Evolutionary conservation across 2,797 vertebrate genomes (phyloP).

Genomic region (Cirrhinus molitorella): DNA sequence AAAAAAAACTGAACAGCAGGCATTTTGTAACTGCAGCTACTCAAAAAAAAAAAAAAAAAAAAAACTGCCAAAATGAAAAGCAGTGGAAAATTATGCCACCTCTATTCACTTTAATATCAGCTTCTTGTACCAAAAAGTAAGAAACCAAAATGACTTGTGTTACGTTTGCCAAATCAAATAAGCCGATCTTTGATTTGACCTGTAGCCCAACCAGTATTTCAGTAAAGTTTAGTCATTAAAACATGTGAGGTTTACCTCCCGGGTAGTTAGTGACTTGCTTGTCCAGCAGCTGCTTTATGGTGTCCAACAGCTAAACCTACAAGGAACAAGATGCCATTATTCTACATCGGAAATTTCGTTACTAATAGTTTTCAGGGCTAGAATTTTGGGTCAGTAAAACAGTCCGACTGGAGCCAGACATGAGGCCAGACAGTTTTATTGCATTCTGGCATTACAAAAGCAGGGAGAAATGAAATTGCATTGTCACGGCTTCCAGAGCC

Average conservation of each 20-base stretch:
- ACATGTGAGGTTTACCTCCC: conserved; percentile 51
- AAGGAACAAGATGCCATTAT: conserved; percentile 43
- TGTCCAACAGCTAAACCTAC: conserved; percentile 52
- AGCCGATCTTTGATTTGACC: conserved; percentile 56
- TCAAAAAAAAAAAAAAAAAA: too few relatives aligned
- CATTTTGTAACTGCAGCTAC: neutral
- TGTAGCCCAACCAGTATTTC: conserved; percentile 54
- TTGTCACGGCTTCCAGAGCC: conserved; percentile 71
- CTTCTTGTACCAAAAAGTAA: conserved; percentile 16
- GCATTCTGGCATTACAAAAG: conserved; percentile 75
- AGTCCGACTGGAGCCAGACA: conserved; percentile 76
- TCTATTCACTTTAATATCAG: conserved; percentile 16
- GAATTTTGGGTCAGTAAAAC: conserved; percentile 73
- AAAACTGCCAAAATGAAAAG: conserved; percentile 27
- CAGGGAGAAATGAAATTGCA: conserved; percentile 76
- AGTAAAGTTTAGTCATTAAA: conserved; percentile 61
- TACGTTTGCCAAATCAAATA: conserved; percentile 64
- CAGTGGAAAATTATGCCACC: conserved; percentile 44
- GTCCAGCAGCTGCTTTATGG: conserved; percentile 62
- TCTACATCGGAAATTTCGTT: conserved; percentile 67
- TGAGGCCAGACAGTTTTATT: conserved; percentile 78
- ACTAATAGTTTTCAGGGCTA: conserved; percentile 65
- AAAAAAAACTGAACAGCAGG: neutral
- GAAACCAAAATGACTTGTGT: conserved; percentile 48
- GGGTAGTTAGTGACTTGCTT: conserved; percentile 64